These are phyloP conservation scores for Sebastes schlegelii DNA, from an alignment of 2,113 vertebrate species.

Conservation along the genomic window DNA sequence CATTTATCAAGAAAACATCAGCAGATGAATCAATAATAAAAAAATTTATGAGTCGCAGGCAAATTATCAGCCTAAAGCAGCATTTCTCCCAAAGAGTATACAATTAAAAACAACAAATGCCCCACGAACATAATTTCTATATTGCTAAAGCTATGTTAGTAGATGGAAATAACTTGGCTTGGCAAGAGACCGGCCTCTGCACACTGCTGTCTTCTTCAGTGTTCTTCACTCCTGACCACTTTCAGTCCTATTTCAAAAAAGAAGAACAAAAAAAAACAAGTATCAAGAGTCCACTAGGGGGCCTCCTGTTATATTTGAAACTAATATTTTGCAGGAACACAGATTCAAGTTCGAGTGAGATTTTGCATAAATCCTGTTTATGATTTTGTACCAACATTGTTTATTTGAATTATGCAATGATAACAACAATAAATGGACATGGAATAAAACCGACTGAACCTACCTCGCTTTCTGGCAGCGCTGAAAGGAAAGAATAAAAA, in stretches of 20 bases:
- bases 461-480: background rate
- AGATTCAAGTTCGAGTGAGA: background rate
- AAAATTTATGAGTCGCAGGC: background rate
- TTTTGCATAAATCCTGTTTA: background rate
- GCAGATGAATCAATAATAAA: background rate
- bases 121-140: background rate
- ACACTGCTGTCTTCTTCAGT: background rate
- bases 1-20: too few relatives aligned
- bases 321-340: background rate
- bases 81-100: too few relatives aligned
- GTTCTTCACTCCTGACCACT: background rate
- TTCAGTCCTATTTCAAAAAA: background rate
- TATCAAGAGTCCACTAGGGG: background rate
- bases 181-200: background rate
- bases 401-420: background rate
- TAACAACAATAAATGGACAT: background rate
- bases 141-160: background rate
- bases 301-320: background rate
- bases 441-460: background rate
- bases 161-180: background rate
- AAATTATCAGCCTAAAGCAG: background rate
- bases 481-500: conserved; percentile 9
- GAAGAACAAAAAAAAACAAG: background rate
- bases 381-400: background rate
- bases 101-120: too few relatives aligned